Base-by-base conservation (phyloP, 2,888 invertebrate genomes). In the Linnaemya vulpina region DNA sequence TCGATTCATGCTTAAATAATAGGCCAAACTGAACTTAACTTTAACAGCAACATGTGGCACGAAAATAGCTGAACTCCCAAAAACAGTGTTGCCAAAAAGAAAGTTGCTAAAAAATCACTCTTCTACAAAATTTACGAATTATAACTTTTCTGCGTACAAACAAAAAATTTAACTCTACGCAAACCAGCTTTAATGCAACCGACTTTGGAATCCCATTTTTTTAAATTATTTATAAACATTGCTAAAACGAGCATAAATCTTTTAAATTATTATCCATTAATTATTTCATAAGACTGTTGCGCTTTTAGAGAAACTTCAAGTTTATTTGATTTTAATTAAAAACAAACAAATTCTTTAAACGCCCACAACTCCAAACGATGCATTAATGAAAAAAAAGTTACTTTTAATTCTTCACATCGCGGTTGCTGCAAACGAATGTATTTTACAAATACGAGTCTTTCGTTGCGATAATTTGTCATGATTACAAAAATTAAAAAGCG, bases 291-390 rank as follows among this genome's bases (percentile, higher is more conserved):
- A 68, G 49, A 77, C 68, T 77, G 51, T 77, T 68, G 49, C 22
- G 5, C 5, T 17, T 38, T 38, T 38, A 58, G 67, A 67, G 38
- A 49, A 25, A 77, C 30, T 60, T 51, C 68, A 68, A 68, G 68
- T 68, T 58, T 77, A 9, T 58, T 49, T 77, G 25, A 65, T 77
- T 77, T 68, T 30, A 77, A 77, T 77, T 77, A 68, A 60, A 77
- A 67, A 30, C 13, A 65, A 22, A 74, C 38, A 63, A 62, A 63
- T 51, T 51, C 43, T 55, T 76, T 11, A 55, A 65, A 76, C 76
- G 25, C 76, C 76, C 46, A 65, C 76, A 65, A 76, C 55, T 43
- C 4, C 17, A 53, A 76, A 67, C 55, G 55, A 67, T 46, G 51
- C 30, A 46, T 20, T 25, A 67, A 55, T 65, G 53, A 22, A 51